Base-by-base conservation (phyloP, 2,113 vertebrate species). In the Thamnaconus septentrionalis region DNA sequence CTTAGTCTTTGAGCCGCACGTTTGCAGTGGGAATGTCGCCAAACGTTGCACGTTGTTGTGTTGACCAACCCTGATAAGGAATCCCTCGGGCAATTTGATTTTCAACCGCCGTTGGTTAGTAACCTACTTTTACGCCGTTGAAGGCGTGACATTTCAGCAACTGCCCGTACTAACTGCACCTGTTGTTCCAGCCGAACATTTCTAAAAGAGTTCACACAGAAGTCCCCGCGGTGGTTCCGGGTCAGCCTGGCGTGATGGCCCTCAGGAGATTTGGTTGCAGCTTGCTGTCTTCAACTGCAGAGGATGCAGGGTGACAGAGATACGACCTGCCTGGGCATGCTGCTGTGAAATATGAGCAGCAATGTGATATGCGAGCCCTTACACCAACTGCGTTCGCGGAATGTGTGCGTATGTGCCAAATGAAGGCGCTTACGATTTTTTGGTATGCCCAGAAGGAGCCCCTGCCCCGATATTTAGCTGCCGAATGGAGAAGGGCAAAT, bases 331-430 rank as follows among this genome's bases (percentile, higher is more conserved):
- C 42, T 7, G 46, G 74, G 53, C 81, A 70, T 58, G 85, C 51
- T 64, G 6, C 39, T 49, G 51, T 80, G 72, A 71, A 83, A 85
- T 49, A 8, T 42, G 66, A 88, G 71, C 52, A 50, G 83, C 73
- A 86, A 86, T 57, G 59, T 69, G 79, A 88, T 72, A 62, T 47
- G 70, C 64, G 39, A 42, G 55, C 31, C 61, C 71, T 71, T 62
- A 74, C 60, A 67, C 80, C 42, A 59, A 59, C 49, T 50, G 62
- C 50, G 56, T 54, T 11, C 58, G 58, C 52, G 41, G n/a, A n/a
- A 18, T 56, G 53, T 59, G 56, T 42, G 31, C 6, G 44, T 45
- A 31, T 31, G 18, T 2, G 18, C 18, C 18, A 31, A 31, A 31
- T 31, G 18, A 31, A 31, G 18, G 18, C 18, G 18, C 18, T 31